Base-by-base conservation (phyloP, 2,888 invertebrate species). In the Oegoconia quadripuncta region DNA sequence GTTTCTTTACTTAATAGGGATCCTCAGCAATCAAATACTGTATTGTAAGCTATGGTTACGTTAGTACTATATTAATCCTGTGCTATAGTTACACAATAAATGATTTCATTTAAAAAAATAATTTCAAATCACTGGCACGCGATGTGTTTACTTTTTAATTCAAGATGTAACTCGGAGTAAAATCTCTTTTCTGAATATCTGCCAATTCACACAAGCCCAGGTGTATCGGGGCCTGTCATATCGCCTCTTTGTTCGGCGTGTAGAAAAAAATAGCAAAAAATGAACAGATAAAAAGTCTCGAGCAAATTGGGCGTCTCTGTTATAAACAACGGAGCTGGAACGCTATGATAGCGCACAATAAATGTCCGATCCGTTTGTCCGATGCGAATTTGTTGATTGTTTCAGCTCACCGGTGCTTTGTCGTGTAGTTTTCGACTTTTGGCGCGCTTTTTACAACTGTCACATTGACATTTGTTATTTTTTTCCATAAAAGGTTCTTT, bases 291-390 rank as follows among this genome's bases (percentile, higher is more conserved):
- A 82, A 83, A 83, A 80, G 74, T 78, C 69, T 77, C 67, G 75
- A 82, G 83, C 83, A 86, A 87, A 84, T 87, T 87, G 84, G 78
- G 71, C 76, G 81, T 81, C 80, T 83, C 79, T 82, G 82, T 86
- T 84, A 71, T 77, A 76, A 87, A 84, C 84, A 86, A 83, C 74
- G 70, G 82, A 82, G 76, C 78, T 84, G 86, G 84, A 87, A 87
- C 73, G 73, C 70, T 59, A 68, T 74, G 87, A 87, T 87, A 86
- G 73, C 74, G 72, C 64, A 84, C 84, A 87, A 86, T 86, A 82
- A 83, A 79, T 74, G 82, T 82, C 84, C 77, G 81, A 84, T 77
- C 64, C 72, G 71, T 76, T 73, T 74, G 75, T 71, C 59, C 64
- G 72, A 75, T 74, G 74, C 66, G 74, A 77, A 80, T 77, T 79